phyloP scores from a whole-genome alignment of 1,140 invertebrate genomes.

The Scylla paramamosain region DNA sequence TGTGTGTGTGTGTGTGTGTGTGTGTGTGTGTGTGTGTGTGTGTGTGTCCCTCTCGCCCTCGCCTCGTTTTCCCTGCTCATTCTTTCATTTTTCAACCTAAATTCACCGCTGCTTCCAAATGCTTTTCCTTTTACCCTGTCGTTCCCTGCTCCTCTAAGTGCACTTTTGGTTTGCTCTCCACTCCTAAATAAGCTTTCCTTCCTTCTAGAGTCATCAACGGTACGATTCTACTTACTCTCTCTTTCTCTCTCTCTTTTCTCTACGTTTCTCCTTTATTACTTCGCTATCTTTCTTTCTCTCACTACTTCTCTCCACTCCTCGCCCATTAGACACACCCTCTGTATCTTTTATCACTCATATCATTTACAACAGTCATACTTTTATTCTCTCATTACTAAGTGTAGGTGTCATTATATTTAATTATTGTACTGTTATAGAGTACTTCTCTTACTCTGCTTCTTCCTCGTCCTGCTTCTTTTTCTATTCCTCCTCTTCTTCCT shows the following conservation, averaged over 20 bases:
- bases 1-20: neutral
- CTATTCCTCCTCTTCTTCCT: neutral
- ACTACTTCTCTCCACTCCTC: no score
- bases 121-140: neutral
- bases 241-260: neutral
- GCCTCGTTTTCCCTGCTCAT: neutral
- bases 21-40: neutral
- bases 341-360: no score
- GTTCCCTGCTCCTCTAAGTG: neutral
- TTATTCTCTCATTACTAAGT: no score
- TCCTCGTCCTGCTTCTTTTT: neutral
- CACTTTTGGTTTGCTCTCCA: neutral
- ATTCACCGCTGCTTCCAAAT: slow-evolving; percentile 6
- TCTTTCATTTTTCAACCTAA: neutral
- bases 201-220: neutral
- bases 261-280: no score
- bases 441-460: neutral
- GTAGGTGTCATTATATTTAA: no score
- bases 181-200: neutral
- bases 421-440: neutral
- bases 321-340: no score
- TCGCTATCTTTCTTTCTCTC: no score
- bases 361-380: no score
- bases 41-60: neutral
- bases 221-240: neutral